Evolutionary conservation across 2,888 invertebrate species (phyloP).

Genomic region (Phorcus lineatus): DNA sequence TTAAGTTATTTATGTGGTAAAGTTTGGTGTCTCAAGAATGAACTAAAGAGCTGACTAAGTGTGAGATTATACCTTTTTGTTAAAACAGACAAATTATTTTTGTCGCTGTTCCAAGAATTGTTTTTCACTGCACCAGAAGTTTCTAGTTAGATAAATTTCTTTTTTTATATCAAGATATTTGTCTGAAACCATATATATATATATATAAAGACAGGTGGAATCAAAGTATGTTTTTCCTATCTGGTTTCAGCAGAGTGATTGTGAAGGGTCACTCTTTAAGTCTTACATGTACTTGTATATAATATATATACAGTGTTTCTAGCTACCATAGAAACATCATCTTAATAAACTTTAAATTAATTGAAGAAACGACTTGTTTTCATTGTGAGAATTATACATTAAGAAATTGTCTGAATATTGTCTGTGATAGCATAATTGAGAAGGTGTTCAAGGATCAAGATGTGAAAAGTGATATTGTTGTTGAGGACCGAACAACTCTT

Average conservation of each 20-base stretch:
- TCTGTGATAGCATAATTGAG: neutral
- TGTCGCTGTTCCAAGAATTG: neutral
- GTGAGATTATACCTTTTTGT: neutral
- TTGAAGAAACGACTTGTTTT: neutral
- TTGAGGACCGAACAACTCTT: too few relatives aligned
- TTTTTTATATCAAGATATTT: neutral
- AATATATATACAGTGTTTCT: conserved; percentile 27
- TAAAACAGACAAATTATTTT: conserved; percentile 2
- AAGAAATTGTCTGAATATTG: neutral
- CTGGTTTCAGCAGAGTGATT: neutral
- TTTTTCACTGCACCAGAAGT: conserved; percentile 16
- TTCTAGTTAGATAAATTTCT: conserved; percentile 18
- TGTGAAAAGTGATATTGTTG: too few relatives aligned
- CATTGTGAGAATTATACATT: neutral
- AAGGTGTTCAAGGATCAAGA: too few relatives aligned
- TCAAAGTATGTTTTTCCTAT: neutral
- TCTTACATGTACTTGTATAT: conserved; percentile 24
- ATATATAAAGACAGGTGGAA: conserved; percentile 1
- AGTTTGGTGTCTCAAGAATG: conserved; percentile 17
- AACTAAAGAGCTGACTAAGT: neutral
- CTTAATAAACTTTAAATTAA: conserved; percentile 28
- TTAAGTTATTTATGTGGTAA: conserved; percentile 21
- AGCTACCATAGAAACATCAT: conserved; percentile 10
- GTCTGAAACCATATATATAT: neutral
- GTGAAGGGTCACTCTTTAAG: neutral